A percentile compares a stretch with the other conserved stretches of the same genome.
Evolutionary conservation across 2,113 vertebrate species (phyloP).

Genomic region (Eonycteris spelaea): DNA sequence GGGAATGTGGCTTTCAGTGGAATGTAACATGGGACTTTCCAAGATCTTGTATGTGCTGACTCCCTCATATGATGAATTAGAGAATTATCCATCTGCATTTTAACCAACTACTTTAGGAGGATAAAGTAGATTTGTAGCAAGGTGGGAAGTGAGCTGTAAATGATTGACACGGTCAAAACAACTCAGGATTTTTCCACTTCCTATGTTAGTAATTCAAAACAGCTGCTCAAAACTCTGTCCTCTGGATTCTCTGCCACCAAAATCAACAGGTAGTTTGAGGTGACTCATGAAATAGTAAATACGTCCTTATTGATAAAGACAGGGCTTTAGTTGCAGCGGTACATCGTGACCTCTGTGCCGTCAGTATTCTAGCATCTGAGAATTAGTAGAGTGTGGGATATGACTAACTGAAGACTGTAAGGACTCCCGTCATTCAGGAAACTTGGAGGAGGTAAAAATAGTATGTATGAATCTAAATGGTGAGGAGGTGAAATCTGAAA

Average conservation of each 20-base stretch:
- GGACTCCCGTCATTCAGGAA: constrained; percentile 45
- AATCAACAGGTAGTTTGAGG: constrained; percentile 4
- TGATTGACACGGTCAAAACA: constrained; percentile 4
- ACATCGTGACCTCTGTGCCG: not conserved
- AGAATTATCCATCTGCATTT: constrained; percentile 20
- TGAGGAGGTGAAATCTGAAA: not conserved
- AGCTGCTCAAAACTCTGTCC: not conserved
- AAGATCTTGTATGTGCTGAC: constrained; percentile 14
- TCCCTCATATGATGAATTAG: not conserved
- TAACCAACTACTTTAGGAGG: constrained; percentile 1
- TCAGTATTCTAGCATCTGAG: constrained; percentile 14
- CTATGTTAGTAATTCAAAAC: not conserved
- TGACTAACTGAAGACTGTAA: constrained; percentile 51
- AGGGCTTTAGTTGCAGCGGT: not conserved
- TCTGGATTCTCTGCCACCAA: constrained; percentile 5
- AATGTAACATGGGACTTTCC: constrained; percentile 12
- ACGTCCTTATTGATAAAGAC: constrained; percentile 38
- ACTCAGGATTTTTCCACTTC: not conserved
- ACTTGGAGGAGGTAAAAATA: constrained; percentile 31
- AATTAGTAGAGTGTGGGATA: not conserved
- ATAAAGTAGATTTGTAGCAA: not conserved
- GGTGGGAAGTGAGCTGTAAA: not conserved
- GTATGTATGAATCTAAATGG: not conserved
- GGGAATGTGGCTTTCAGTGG: not conserved
- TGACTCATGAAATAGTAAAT: constrained; percentile 45